Conservation (phyloP, 2,113 vertebrate genomes). For the Tonatia bakeri region DNA sequence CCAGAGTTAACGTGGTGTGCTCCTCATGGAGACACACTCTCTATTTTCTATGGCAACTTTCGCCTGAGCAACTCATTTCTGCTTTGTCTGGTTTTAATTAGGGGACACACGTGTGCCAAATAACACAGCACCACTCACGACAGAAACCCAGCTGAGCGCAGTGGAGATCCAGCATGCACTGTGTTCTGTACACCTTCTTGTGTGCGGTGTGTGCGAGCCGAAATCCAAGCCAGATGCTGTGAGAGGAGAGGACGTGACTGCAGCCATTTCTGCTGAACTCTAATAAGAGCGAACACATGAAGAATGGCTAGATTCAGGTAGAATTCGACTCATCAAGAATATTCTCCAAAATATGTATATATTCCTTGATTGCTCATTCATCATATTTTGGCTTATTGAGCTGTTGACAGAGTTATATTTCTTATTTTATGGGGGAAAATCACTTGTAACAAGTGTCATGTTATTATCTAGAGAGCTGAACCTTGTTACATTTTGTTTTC, state of each 20-base stretch:
- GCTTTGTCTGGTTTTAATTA: constrained; percentile 44
- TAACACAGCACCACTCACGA: neutral
- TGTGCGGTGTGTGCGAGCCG: constrained; percentile 1
- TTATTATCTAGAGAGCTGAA: constrained; percentile 26
- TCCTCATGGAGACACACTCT: neutral
- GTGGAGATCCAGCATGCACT: neutral
- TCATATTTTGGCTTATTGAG: constrained; percentile 61
- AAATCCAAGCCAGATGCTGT: constrained; percentile 17
- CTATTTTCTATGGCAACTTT: neutral
- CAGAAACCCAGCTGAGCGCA: neutral
- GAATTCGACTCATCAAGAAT: constrained; percentile 50
- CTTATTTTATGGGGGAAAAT: neutral
- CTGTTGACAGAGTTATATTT: constrained; percentile 58
- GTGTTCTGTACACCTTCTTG: neutral
- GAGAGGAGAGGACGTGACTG: neutral
- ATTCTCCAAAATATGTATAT: constrained; percentile 49
- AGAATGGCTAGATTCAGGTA: constrained; percentile 53
- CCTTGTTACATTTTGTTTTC: constrained; percentile 40
- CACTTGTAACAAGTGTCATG: neutral
- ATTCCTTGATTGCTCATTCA: constrained; percentile 57
- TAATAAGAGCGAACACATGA: constrained; percentile 40
- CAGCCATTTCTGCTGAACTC: neutral
- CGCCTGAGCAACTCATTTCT: constrained; percentile 25
- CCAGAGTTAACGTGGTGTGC: neutral
- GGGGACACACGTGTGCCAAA: neutral